These are phyloP conservation scores for Choloepus didactylus DNA, from an alignment of 2,797 vertebrate species.

Conservation along the genomic window DNA sequence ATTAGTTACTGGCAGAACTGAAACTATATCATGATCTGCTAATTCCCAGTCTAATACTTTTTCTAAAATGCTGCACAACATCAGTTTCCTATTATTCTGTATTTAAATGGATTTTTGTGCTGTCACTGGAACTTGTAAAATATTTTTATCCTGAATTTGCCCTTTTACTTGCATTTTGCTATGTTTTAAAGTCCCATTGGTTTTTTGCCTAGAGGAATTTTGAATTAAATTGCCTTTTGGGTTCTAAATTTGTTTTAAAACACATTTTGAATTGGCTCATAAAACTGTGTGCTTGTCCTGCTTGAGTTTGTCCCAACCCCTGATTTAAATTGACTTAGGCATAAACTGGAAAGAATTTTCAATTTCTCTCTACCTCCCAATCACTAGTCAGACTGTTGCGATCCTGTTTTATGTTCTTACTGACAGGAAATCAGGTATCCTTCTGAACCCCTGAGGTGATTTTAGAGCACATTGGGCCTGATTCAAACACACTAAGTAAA, in stretches of 20 bases:
- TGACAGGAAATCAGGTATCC: conserved; percentile 26
- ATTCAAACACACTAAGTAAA: conserved; percentile 26
- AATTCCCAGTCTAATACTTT: conserved; percentile 25
- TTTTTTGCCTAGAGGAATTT: conserved; percentile 78
- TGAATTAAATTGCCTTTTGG: conserved; percentile 75
- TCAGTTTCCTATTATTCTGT: conserved; percentile 35
- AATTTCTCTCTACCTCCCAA: conserved; percentile 51
- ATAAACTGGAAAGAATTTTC: conserved; percentile 70
- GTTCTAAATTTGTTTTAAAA: conserved; percentile 79
- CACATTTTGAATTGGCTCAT: conserved; percentile 73
- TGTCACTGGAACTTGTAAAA: conserved; percentile 66
- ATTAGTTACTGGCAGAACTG: not conserved
- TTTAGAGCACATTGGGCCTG: conserved; percentile 7
- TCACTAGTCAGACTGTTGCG: conserved; percentile 3
- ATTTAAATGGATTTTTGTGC: conserved; percentile 69
- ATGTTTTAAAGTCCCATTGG: conserved; percentile 71
- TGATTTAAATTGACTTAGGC: conserved; percentile 66
- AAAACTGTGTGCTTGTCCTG: conserved; percentile 72
- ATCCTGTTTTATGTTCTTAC: conserved; percentile 51
- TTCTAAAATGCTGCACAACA: not conserved
- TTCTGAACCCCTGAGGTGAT: conserved; percentile 8
- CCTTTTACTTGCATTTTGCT: conserved; percentile 77
- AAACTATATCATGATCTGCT: conserved; percentile 9
- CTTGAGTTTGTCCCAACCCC: conserved; percentile 36
- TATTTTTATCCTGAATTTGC: conserved; percentile 74